Base-by-base conservation (phyloP, 2,113 vertebrate genomes). In the Scartelaos histophorus region DNA sequence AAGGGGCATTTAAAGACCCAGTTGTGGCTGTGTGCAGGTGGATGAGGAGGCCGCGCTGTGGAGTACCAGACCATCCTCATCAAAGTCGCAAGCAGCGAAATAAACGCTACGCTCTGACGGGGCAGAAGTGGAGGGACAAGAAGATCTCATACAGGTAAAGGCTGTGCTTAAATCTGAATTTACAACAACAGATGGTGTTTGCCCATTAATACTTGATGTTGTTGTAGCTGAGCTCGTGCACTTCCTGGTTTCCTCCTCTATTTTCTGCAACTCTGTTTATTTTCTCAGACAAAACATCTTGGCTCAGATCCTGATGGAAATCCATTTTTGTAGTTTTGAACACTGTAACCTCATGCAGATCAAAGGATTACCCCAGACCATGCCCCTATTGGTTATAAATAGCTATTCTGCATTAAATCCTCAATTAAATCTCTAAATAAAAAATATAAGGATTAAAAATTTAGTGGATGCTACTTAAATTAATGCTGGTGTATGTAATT, bases 11-110 rank as follows among this genome's bases (percentile, higher is more conserved):
- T n/a, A n/a, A n/a, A n/a, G n/a, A n/a, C n/a, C n/a, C n/a, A n/a
- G n/a, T 43, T 43, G 1, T 1, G 15, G 25, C 13, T 80, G 57
- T 11, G 29, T 84, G 35, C 75, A 99, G 97, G 87, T 99, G 98
- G 98, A 99, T 99, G 98, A 94, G 95, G 88, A 96, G 94, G 58
- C 97, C 98, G 82, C 95, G 97, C 11, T 99, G 98, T 71, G 97
- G 98, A 16, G 96, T 99, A 74, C 96, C 96, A 0, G 98, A 98
- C 70, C 96, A 96, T 70, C 97, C 96, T 24, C 95, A 95, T 86
- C 87, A 94, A 79, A 96, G 94, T 85, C 94, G 84, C 1, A 94
- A 93, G 71, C 92, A 95, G 81, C 95, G 98, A 91, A 97, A 95
- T 79, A 99, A 98, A 85, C 96, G 98, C 34, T 99, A 97, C n/a